Evolutionary conservation across 2,888 invertebrate genomes (phyloP).

Genomic region (Caenorhabditis drosophilae): DNA sequence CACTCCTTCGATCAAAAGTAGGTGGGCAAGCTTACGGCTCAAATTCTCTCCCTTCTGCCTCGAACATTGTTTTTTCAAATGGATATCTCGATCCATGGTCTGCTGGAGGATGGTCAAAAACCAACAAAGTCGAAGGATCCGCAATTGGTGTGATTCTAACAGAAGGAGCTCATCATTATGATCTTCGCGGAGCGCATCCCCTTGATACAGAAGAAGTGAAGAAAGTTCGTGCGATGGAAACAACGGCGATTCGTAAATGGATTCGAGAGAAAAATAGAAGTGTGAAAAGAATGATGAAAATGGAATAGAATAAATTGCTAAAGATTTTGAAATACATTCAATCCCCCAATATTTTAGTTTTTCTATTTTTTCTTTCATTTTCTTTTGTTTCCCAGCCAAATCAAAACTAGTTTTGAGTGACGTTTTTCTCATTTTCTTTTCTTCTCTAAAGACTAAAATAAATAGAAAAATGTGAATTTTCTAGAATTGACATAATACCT

Average conservation of each 20-base stretch:
- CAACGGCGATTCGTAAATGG: conserved; percentile 53
- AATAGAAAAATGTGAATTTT: too few relatives aligned
- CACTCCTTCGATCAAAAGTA: conserved; percentile 75
- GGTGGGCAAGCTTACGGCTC: conserved; percentile 77
- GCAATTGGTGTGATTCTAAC: conserved; percentile 70
- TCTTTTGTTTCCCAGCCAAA: background rate
- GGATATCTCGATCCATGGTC: conserved; percentile 73
- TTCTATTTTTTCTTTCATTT: background rate
- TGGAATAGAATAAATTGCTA: too few relatives aligned
- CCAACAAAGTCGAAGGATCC: conserved; percentile 39
- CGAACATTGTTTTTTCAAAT: conserved; percentile 65
- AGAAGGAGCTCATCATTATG: conserved; percentile 72
- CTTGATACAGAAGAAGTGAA: conserved; percentile 70
- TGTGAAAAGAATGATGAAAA: too few relatives aligned
- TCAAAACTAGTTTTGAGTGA: background rate
- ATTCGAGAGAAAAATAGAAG: conserved; percentile 38
- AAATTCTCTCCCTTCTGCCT: conserved; percentile 72
- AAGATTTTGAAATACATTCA: conserved; percentile 76
- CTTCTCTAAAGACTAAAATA: too few relatives aligned
- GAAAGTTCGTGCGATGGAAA: conserved; percentile 54
- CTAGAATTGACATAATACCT: too few relatives aligned
- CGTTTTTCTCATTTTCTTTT: background rate
- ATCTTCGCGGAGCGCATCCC: conserved; percentile 70
- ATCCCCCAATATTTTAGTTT: conserved; percentile 67
- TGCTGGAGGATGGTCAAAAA: conserved; percentile 68